Percentiles rank a stretch among this genome's conserved stretches.
Evolutionary conservation across 2,797 vertebrate genomes (phyloP).

Genomic region (Coendou prehensilis): DNA sequence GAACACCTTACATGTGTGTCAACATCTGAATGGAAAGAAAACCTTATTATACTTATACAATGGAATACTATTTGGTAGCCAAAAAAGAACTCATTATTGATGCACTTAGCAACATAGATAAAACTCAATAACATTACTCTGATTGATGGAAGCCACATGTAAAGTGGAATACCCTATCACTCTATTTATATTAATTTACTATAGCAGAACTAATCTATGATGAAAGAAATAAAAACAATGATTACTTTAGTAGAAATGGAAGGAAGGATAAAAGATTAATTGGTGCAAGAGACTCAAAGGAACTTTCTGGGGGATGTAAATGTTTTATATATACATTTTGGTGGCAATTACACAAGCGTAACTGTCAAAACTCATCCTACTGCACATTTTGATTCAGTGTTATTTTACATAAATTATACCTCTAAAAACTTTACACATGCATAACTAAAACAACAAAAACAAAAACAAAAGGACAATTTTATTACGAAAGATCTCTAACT

Average conservation of each 20-base stretch:
- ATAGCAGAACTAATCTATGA: background rate
- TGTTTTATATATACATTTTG: background rate
- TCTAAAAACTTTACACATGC: background rate
- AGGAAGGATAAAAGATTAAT: background rate
- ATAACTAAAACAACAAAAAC: background rate
- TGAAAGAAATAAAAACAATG: background rate
- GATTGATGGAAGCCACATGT: background rate
- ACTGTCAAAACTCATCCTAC: background rate
- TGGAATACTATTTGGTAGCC: background rate
- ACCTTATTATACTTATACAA: background rate
- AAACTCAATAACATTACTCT: background rate
- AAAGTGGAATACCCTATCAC: background rate
- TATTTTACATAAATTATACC: constrained; percentile 4
- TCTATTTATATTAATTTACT: background rate
- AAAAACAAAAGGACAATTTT: background rate
- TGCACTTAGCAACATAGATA: background rate
- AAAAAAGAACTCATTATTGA: background rate
- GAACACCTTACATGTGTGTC: background rate
- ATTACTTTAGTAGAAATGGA: background rate
- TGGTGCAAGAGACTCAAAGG: background rate
- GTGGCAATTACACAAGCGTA: background rate
- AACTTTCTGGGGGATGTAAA: background rate
- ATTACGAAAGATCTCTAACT: background rate
- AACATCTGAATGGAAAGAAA: background rate
- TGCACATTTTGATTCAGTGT: background rate